Evolutionary conservation across 2,888 invertebrate genomes (phyloP), one percentile per base, ranked within the genome.

Genomic region (Odiellus spinosus): DNA sequence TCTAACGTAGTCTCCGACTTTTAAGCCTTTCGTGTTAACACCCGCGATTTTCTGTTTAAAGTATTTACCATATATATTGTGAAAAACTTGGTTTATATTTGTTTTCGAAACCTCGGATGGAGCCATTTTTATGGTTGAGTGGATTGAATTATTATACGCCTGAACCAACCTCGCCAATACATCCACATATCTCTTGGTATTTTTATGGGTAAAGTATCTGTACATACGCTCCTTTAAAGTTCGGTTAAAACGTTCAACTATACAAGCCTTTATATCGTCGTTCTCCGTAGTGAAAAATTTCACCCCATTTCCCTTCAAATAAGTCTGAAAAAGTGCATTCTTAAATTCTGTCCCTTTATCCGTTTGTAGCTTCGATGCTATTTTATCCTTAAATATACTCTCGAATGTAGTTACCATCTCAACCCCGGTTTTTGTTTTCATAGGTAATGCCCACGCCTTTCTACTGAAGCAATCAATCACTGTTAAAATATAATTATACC

Each of bases 221-320:
- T 43, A 49, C 44, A 44, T 46, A 35, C 46, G 55, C 26, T 54
- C 54, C 52, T 61, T 61, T 14, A 63, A 40, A 6, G 58, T 63
- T 46, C 59, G 44, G 50, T 60, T 59, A 10, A 59, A 59, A 4
- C 63, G 41, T 53, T 64, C 62, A 1, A 59, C 57, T 5, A 63
- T 49, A 2, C 55, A 53, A 2, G 59, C 59, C 52, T 64, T 64
- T 26, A 26, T 26, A 3, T 56, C 55, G 19, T 58, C 53, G 51
- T 59, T 58, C 11, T 53, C 49, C 1, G 59, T 56, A 1, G 53
- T 55, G 34, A 59, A 58, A 52, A 54, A 59, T 32, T 52, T 15
- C 3, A 52, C 38, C 12, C 55, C 49, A n/a, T 55, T 45, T 17
- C 50, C 19, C 14, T 50, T 50, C 15, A 55, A 42, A 44, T 50